Conservation (phyloP, 2,888 invertebrate species). For the Syrista parreyssii region DNA sequence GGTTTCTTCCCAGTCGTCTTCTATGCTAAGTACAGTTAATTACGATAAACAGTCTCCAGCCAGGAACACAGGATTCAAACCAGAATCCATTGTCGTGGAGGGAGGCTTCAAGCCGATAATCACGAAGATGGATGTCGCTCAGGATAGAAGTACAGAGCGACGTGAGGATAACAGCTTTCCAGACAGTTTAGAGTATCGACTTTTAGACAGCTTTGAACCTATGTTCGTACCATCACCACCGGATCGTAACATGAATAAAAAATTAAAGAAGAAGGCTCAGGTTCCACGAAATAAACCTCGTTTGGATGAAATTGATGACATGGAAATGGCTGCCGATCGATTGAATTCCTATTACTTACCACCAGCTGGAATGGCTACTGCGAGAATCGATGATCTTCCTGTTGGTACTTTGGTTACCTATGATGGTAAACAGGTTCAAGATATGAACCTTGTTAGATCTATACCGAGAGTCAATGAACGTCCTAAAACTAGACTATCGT, state of each 20-base stretch:
- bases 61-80: constrained; percentile 82
- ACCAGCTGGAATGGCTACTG: constrained; percentile 59
- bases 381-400: constrained; percentile 44
- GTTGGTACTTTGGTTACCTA: constrained; percentile 77
- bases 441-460: constrained; percentile 72
- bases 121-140: constrained; percentile 57
- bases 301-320: constrained; percentile 68
- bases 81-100: constrained; percentile 84
- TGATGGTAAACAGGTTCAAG: constrained; percentile 81
- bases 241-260: constrained; percentile 68
- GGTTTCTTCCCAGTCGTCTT: background rate
- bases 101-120: constrained; percentile 87
- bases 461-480: constrained; percentile 21
- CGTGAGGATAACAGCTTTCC: constrained; percentile 59
- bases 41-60: constrained; percentile 59
- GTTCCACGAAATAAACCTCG: constrained; percentile 14
- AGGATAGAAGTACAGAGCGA: constrained; percentile 50
- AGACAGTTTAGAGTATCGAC: constrained; percentile 62
- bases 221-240: constrained; percentile 85
- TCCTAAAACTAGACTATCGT: constrained; percentile 61
- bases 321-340: constrained; percentile 79
- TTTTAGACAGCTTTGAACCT: constrained; percentile 79
- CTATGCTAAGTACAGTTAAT: background rate
- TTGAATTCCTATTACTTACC: constrained; percentile 81
- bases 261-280: constrained; percentile 31